These are phyloP conservation scores for Monopterus albus DNA, from an alignment of 2,113 vertebrate genomes.

Conservation along the genomic window DNA sequence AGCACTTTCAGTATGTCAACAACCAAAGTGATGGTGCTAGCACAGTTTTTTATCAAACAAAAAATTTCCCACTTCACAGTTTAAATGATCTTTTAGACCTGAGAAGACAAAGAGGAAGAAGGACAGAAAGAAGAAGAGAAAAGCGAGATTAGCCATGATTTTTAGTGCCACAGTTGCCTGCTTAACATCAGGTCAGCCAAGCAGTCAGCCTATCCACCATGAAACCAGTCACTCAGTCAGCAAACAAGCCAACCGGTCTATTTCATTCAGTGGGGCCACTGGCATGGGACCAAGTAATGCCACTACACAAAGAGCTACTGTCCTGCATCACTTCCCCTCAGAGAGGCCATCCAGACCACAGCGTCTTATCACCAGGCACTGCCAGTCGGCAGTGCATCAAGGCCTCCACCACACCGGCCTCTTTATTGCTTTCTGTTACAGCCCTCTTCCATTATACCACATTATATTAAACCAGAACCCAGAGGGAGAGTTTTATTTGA, in stretches of 20 bases:
- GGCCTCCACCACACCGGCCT: slow-evolving; percentile 56
- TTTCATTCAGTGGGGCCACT: slow-evolving; percentile 78
- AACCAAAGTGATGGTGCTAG: background rate
- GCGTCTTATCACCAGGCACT: slow-evolving; percentile 82
- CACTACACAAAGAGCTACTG: slow-evolving; percentile 85
- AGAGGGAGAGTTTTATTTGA: slow-evolving; percentile 42
- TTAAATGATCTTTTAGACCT: slow-evolving; percentile 48
- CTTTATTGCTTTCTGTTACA: slow-evolving; percentile 54
- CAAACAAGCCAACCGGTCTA: slow-evolving; percentile 74
- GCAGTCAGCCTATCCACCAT: slow-evolving; percentile 68
- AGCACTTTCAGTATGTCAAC: slow-evolving; percentile 29
- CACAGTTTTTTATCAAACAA: slow-evolving; percentile 5
- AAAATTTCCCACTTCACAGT: slow-evolving; percentile 42
- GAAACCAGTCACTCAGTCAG: slow-evolving; percentile 71
- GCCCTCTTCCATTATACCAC: slow-evolving; percentile 51
- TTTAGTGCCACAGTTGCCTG: slow-evolving; percentile 61
- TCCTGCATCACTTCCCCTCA: slow-evolving; percentile 83
- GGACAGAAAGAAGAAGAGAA: slow-evolving; percentile 53
- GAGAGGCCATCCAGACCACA: slow-evolving; percentile 69
- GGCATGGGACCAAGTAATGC: slow-evolving; percentile 80
- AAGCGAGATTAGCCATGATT: slow-evolving; percentile 71
- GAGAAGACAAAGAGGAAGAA: slow-evolving; percentile 32
- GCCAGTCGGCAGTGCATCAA: slow-evolving; percentile 68
- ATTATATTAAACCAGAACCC: slow-evolving; percentile 47
- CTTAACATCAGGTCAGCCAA: slow-evolving; percentile 70